These are phyloP conservation scores for Orthonyx spaldingii DNA, from an alignment of 2,113 vertebrate species.

Conservation along the genomic window DNA sequence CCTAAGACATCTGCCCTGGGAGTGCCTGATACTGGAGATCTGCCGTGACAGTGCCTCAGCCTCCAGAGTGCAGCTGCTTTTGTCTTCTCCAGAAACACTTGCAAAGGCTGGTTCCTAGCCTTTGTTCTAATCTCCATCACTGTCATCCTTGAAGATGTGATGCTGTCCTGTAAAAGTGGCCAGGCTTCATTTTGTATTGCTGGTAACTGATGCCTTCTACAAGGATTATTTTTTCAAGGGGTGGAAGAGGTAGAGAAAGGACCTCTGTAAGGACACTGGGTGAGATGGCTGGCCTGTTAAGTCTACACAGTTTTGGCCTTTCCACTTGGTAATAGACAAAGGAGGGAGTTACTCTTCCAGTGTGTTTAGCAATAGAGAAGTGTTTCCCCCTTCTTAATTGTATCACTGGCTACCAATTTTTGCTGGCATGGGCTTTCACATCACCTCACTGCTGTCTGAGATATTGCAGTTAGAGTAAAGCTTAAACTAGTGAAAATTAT, in stretches of 20 bases:
- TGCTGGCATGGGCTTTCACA: not conserved
- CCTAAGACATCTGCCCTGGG: not conserved
- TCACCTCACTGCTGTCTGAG: not conserved
- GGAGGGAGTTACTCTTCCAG: not conserved
- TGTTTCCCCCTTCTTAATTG: accelerated
- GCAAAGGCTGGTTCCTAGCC: not conserved
- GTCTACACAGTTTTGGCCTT: not conserved
- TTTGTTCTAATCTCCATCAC: not conserved
- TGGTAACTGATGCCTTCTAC: not conserved
- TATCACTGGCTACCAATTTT: not conserved
- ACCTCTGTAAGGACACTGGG: not conserved
- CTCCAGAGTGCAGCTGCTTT: not conserved
- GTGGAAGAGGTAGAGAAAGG: not conserved
- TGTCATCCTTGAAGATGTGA: not conserved
- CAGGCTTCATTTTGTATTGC: not conserved
- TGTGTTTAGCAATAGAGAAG: not conserved
- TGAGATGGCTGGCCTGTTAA: not conserved
- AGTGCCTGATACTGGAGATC: not conserved
- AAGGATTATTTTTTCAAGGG: not conserved
- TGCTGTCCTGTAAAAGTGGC: not conserved
- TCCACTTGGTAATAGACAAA: not conserved
- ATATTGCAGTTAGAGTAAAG: not conserved
- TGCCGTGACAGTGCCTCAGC: accelerated
- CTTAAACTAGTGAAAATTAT: not conserved
- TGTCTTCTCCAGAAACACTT: not conserved